phyloP scores from a whole-genome alignment of 2,113 vertebrate species.

The Mystacornis crossleyi region DNA sequence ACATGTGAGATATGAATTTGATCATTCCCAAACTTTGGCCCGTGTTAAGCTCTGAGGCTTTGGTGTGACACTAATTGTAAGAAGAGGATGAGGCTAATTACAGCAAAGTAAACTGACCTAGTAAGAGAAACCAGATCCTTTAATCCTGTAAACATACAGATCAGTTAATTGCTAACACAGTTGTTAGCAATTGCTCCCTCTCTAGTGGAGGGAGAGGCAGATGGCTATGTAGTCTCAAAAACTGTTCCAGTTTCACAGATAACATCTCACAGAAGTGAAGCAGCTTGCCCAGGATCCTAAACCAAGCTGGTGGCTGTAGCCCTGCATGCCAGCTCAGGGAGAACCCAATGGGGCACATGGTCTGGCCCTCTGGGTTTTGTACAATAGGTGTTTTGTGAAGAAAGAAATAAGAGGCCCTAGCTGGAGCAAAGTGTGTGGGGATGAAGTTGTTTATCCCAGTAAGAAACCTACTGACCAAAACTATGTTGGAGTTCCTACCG shows the following conservation, averaged over 20 bases:
- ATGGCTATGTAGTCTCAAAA: background rate
- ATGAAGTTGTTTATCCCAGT: background rate
- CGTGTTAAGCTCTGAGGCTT: background rate
- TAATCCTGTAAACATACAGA: conserved; percentile 19
- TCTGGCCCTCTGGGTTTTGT: rapidly evolving
- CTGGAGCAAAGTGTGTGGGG: background rate
- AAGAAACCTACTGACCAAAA: background rate
- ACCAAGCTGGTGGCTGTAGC: background rate
- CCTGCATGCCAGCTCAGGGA: too few relatives aligned
- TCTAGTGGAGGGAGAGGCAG: background rate
- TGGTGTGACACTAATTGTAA: background rate
- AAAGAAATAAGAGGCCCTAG: background rate
- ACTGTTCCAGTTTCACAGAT: background rate
- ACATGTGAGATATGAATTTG: rapidly evolving
- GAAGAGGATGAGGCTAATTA: conserved; percentile 29
- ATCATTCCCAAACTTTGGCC: background rate
- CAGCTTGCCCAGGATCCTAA: background rate
- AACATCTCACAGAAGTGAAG: background rate
- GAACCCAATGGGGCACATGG: rapidly evolving
- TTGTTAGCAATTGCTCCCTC: background rate
- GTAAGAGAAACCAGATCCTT: conserved; percentile 5
- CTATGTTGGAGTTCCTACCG: background rate
- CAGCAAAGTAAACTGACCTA: conserved; percentile 24
- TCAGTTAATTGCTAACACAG: background rate
- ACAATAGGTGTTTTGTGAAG: rapidly evolving